Percentiles rank a stretch among this genome's conserved stretches.
Conservation (phyloP, 2,888 invertebrate species). For the Reticulitermes lucifugus region DNA sequence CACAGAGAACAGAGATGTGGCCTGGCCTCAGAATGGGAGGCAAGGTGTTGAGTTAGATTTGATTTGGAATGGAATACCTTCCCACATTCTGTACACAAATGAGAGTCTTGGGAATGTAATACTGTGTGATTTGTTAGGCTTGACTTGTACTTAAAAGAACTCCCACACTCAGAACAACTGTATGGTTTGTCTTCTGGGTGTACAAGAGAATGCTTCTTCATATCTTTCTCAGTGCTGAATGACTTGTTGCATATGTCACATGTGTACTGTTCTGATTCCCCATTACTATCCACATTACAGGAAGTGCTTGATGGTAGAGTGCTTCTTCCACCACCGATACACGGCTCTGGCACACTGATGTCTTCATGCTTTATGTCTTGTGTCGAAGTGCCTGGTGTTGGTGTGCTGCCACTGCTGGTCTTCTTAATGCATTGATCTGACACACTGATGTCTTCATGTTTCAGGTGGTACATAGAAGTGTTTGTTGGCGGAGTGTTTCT, state of each 20-base stretch:
- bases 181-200: conserved; percentile 20
- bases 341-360: background rate
- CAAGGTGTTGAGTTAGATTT: conserved; percentile 11
- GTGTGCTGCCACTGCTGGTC: background rate
- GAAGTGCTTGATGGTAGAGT: background rate
- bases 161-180: conserved; percentile 20
- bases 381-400: background rate
- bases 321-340: background rate
- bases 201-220: background rate
- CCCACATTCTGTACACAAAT: background rate
- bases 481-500: too few relatives aligned
- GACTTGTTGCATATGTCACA: background rate
- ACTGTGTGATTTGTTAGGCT: conserved; percentile 8
- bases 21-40: conserved; percentile 17
- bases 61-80: conserved; percentile 1
- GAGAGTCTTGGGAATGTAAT: background rate
- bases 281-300: background rate
- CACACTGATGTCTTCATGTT: background rate
- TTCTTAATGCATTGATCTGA: background rate
- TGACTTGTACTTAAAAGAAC: conserved; percentile 23
- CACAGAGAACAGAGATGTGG: conserved; percentile 27
- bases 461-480: too few relatives aligned
- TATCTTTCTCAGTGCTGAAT: background rate
- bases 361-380: background rate
- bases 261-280: background rate